Conservation (phyloP, 2,113 vertebrate genomes). For the Vanacampus margaritifer region DNA sequence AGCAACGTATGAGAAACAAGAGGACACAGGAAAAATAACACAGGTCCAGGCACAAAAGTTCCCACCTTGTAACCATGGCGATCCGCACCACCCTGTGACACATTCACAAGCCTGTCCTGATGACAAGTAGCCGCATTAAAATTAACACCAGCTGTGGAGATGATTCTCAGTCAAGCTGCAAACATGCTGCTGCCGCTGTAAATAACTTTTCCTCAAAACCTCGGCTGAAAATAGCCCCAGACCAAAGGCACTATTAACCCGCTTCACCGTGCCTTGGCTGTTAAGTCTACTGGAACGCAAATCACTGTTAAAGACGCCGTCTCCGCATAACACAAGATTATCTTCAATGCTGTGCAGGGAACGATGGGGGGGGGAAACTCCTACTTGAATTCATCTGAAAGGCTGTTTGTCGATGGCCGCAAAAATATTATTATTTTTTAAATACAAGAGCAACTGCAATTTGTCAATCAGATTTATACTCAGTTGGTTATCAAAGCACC, state of each 20-base stretch:
- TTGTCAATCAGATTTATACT: too few species aligned
- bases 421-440: too few species aligned
- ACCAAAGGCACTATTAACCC: background rate
- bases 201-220: slow-evolving; percentile 1
- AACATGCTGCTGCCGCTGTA: background rate
- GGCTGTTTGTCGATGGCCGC: background rate
- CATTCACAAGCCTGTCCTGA: background rate
- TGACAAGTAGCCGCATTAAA: slow-evolving; percentile 1
- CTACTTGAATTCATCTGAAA: background rate
- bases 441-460: too few species aligned
- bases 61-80: background rate
- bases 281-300: background rate
- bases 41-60: background rate
- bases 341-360: background rate
- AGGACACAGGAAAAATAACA: background rate
- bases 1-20: background rate
- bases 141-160: slow-evolving; percentile 1
- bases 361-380: background rate
- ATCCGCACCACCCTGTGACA: background rate
- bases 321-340: background rate
- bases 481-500: too few species aligned
- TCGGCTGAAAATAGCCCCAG: background rate
- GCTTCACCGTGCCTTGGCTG: background rate
- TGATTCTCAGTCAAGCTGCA: slow-evolving; percentile 8
- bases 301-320: background rate